These are phyloP conservation scores for Scaptomyza graminum DNA, from an alignment of 1,140 invertebrate species.

Conservation along the genomic window DNA sequence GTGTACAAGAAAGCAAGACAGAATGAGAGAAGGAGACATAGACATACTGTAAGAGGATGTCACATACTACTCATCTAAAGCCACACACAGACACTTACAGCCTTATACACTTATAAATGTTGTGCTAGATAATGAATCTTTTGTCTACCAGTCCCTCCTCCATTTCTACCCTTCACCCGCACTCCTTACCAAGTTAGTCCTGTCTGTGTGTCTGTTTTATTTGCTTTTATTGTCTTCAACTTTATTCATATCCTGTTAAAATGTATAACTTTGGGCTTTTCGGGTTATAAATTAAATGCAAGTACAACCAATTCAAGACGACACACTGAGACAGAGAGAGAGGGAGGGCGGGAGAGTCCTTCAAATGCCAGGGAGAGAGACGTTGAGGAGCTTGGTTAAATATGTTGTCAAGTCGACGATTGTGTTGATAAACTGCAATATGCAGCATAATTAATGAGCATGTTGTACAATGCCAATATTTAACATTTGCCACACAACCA, in stretches of 20 bases:
- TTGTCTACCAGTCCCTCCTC: background rate
- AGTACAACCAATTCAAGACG: constrained; percentile 29
- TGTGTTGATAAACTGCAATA: constrained; percentile 80
- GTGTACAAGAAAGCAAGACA: background rate
- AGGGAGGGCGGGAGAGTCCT: constrained; percentile 5
- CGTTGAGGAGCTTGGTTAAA: background rate
- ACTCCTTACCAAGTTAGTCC: background rate
- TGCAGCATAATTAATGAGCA: constrained; percentile 79
- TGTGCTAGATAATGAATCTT: constrained; percentile 81
- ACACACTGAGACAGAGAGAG: background rate
- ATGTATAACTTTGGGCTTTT: constrained; percentile 81
- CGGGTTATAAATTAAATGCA: constrained; percentile 81
- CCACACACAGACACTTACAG: constrained; percentile 49
- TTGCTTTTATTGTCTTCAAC: constrained; percentile 82
- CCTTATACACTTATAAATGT: constrained; percentile 73
- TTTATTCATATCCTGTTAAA: constrained; percentile 83
- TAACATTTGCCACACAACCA: constrained; percentile 62
- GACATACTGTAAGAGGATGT: constrained; percentile 24
- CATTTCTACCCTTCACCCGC: background rate
- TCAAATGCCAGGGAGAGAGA: constrained; percentile 8
- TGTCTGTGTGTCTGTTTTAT: constrained; percentile 72
- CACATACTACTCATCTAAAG: constrained; percentile 31
- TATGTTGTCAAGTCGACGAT: constrained; percentile 71
- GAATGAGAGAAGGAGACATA: constrained; percentile 17
- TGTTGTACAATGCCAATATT: constrained; percentile 80